A percentile compares a stretch with the other conserved stretches of the same genome.
Conservation (phyloP, 2,797 vertebrate genomes). For the Halcyon leucocephala region DNA sequence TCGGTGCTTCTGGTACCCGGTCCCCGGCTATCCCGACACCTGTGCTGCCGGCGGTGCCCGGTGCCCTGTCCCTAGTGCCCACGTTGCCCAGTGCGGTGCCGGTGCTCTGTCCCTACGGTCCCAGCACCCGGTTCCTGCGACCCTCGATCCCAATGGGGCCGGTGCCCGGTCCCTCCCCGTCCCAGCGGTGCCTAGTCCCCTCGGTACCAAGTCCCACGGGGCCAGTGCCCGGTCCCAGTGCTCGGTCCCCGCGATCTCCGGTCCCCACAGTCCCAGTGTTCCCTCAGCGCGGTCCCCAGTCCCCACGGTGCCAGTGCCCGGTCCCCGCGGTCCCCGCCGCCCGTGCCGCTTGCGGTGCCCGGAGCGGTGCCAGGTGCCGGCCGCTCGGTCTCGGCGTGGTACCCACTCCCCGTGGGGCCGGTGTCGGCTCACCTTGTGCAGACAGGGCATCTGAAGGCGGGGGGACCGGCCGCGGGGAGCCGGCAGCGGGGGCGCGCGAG, state of each 20-base stretch:
- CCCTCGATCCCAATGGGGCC: neutral
- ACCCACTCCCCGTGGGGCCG: neutral
- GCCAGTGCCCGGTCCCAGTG: neutral
- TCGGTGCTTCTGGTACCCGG: neutral
- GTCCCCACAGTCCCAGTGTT: neutral
- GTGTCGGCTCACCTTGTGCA: slow-evolving; percentile 46
- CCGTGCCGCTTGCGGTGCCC: neutral
- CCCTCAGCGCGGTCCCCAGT: neutral
- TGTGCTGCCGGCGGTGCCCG: neutral
- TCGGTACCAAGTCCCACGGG: neutral
- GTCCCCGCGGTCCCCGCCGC: neutral
- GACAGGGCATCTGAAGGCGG: slow-evolving; percentile 49
- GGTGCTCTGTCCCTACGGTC: too few species aligned
- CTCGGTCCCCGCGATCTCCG: neutral
- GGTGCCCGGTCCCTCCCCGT: neutral
- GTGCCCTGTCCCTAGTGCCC: neutral
- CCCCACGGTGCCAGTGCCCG: neutral
- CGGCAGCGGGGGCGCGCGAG: too few species aligned
- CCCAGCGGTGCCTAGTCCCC: neutral
- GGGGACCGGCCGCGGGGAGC: neutral
- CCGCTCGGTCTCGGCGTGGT: neutral
- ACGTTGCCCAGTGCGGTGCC: neutral
- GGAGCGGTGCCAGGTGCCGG: too few species aligned
- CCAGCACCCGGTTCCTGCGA: neutral
- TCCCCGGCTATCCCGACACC: neutral